Evolutionary conservation across 64 coral and sea anemone genomes (phyloP), one percentile per base, ranked within the genome.

Genomic region (Trachythela sp.): DNA sequence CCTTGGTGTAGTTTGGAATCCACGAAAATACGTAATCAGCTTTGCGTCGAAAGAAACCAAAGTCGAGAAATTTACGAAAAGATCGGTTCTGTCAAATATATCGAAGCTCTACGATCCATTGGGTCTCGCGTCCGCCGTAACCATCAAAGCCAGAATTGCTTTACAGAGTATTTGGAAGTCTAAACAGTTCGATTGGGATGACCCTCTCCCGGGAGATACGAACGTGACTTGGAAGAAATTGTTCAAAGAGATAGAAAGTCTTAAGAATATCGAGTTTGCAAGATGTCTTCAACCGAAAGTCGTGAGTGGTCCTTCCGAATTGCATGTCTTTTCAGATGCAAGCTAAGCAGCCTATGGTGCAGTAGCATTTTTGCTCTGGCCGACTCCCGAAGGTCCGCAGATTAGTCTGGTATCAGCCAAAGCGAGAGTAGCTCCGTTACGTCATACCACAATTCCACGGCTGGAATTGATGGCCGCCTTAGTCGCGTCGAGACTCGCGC

Each of bases 341-440:
- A 89, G 70, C 32, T 13, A 37, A 39, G 39, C 8, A 31, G 88
- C 70, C 35, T 89, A 89, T 89, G 88, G 88, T 32, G 88, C 88
- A 4, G 88, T 89, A n/a, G 88, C 70, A 5, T 89, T 83, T 70
- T 29, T 89, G 26, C 13, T 83, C 10, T 83, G 88, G 88, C n/a
- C 88, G 24, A 83, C 88, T 30, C 88, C 34, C 15, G 8, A 48
- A 8, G 75, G 75, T 39, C 33, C 33, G 6, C 75, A 39, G 4
- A 29, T 13, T 2, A 80, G 75, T 18, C 75, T 80, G 0, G 75
- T 80, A 29, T 80, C 4, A 5, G 8, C 75, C 2, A 80, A 80
- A 36, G 75, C 90, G 30, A 91, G 90, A 91, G 90, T 86, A 31
- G 90, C 90, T 9, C 83, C 90, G 24, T 40, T 91, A 4, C 90